Conservation (phyloP, 1,140 invertebrate species). For the Cecropterus lyciades region DNA sequence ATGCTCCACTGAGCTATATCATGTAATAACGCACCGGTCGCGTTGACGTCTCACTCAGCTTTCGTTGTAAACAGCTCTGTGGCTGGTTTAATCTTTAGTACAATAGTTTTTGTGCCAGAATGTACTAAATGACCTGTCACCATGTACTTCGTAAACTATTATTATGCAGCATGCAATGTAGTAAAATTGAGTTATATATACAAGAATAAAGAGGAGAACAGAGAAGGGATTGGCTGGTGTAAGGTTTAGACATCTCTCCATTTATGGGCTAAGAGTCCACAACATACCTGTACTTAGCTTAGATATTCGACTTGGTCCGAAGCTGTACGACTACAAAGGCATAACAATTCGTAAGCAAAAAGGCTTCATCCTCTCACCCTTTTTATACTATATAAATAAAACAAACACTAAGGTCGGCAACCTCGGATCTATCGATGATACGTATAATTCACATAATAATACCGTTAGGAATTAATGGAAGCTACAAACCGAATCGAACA, state of each 20-base stretch:
- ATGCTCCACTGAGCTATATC: constrained; percentile 65
- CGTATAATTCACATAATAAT: constrained; percentile 28
- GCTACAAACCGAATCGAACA: constrained; percentile 53
- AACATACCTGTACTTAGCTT: too few species aligned
- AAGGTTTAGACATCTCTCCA: too few species aligned
- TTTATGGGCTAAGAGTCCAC: too few species aligned
- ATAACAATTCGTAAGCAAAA: too few species aligned
- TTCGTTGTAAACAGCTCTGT: constrained; percentile 6
- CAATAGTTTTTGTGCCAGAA: not conserved
- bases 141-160: not conserved
- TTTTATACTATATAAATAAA: constrained; percentile 2
- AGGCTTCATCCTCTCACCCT: too few species aligned
- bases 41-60: constrained; percentile 18
- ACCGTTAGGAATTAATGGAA: constrained; percentile 58
- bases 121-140: not conserved
- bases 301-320: too few species aligned
- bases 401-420: constrained; percentile 23
- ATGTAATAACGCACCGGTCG: constrained; percentile 21
- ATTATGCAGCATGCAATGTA: too few species aligned
- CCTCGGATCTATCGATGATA: constrained; percentile 10
- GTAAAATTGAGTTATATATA: too few species aligned
- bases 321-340: too few species aligned
- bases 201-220: too few species aligned
- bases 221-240: too few species aligned
- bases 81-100: not conserved